Evolutionary conservation across 2,888 invertebrate species (phyloP).

Genomic region (Lepetodrilus schrolli): DNA sequence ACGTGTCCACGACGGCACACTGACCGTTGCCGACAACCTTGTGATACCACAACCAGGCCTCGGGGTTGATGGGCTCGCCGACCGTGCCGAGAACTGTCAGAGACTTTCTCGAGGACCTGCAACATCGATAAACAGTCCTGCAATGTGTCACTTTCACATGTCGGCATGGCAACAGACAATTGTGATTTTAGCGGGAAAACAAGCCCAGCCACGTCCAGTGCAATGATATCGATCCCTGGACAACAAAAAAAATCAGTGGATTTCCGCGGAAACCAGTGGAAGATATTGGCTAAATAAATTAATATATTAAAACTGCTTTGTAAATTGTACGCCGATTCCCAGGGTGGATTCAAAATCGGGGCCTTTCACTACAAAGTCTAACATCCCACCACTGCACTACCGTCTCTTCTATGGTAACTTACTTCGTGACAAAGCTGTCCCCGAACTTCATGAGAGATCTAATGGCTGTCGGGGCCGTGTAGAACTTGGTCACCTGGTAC

Average conservation of each 20-base stretch:
- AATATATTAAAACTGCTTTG: too few species aligned
- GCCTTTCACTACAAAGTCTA: neutral
- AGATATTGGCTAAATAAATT: too few species aligned
- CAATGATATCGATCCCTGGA: too few species aligned
- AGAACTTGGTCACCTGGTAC: conserved; percentile 94
- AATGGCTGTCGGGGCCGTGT: conserved; percentile 98
- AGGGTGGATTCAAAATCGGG: too few species aligned
- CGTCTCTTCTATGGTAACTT: conserved; percentile 49
- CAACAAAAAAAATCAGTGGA: too few species aligned
- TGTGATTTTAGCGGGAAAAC: too few species aligned
- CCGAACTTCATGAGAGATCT: conserved; percentile 96
- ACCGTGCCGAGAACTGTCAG: conserved; percentile 93
- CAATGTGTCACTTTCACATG: too few species aligned
- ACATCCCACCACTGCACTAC: neutral
- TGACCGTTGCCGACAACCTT: conserved; percentile 75
- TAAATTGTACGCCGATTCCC: too few species aligned
- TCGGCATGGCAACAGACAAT: too few species aligned
- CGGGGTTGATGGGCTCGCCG: conserved; percentile 98
- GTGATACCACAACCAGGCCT: conserved; percentile 98
- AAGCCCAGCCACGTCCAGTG: too few species aligned
- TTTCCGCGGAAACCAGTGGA: too few species aligned
- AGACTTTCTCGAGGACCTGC: conserved; percentile 81
- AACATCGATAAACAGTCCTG: too few species aligned
- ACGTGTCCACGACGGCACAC: conserved; percentile 94
- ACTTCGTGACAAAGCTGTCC: conserved; percentile 86